These are phyloP conservation scores for Lasioglossum calceatum DNA, from an alignment of 2,888 invertebrate species.

Conservation along the genomic window DNA sequence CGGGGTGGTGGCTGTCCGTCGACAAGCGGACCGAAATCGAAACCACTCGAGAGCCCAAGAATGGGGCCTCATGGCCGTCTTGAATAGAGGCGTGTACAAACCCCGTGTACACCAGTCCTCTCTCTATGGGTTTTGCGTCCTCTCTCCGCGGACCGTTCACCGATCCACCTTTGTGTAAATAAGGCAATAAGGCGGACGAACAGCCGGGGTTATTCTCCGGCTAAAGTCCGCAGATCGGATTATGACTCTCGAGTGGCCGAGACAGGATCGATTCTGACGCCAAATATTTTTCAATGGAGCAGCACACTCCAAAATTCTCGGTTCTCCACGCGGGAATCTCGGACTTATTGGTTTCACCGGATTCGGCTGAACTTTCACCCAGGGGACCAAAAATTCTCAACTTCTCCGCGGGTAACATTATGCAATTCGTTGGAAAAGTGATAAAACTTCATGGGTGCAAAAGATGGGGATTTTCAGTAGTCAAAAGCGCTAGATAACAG, in stretches of 20 bases:
- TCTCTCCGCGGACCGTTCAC: conserved; percentile 37
- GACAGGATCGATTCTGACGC: conserved; percentile 25
- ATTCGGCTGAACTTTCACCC: too few species aligned
- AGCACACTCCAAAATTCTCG: neutral
- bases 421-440: too few species aligned
- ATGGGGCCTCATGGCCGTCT: conserved; percentile 70
- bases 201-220: conserved; percentile 57
- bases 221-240: conserved; percentile 70
- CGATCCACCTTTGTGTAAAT: conserved; percentile 68
- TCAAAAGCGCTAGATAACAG: too few species aligned
- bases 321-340: neutral
- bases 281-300: conserved; percentile 41
- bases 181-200: conserved; percentile 71
- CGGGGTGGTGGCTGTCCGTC: conserved; percentile 48
- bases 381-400: too few species aligned
- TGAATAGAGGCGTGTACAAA: conserved; percentile 71
- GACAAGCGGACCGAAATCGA: conserved; percentile 75
- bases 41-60: conserved; percentile 77
- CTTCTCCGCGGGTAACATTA: too few species aligned
- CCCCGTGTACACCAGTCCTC: conserved; percentile 53
- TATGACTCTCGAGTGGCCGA: conserved; percentile 35
- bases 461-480: too few species aligned
- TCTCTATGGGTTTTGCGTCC: neutral
- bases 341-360: too few species aligned
- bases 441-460: too few species aligned